Conservation (phyloP, 2,888 invertebrate genomes). For the Pinctada fucata region DNA sequence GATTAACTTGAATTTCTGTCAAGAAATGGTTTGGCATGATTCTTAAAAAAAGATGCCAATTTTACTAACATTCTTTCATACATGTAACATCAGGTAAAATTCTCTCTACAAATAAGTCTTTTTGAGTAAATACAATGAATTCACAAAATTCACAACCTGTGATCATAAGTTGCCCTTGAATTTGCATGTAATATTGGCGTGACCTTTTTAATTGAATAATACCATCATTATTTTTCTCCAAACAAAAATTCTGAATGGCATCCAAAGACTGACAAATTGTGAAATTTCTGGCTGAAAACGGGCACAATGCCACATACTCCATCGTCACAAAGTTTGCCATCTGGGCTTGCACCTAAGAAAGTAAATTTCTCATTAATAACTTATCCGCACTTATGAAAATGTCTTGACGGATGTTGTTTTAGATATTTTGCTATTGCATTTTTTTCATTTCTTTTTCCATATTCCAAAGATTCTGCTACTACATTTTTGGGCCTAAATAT, state of each 20-base stretch:
- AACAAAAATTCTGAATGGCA: constrained; percentile 11
- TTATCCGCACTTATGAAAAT: constrained; percentile 41
- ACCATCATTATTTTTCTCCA: not conserved
- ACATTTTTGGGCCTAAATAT: constrained; percentile 32
- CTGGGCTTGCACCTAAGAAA: constrained; percentile 42
- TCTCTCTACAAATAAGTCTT: constrained; percentile 7
- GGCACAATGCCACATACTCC: constrained; percentile 33
- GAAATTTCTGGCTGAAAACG: constrained; percentile 15
- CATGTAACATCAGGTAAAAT: constrained; percentile 8
- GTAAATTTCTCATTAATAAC: constrained; percentile 38
- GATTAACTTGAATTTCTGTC: not conserved
- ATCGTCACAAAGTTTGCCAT: constrained; percentile 42
- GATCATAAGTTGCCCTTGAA: constrained; percentile 14
- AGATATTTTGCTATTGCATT: constrained; percentile 35
- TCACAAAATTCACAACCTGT: not conserved
- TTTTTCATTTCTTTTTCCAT: constrained; percentile 33
- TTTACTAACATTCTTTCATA: constrained; percentile 1
- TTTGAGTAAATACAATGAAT: constrained; percentile 9
- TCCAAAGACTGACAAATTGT: constrained; percentile 22
- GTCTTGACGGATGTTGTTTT: not conserved
- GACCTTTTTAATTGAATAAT: constrained; percentile 14
- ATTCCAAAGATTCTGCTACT: constrained; percentile 29
- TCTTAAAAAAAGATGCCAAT: constrained; percentile 7
- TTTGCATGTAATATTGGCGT: constrained; percentile 34
- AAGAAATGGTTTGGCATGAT: constrained; percentile 13